Evolutionary conservation across 2,113 vertebrate species (phyloP).

Genomic region (Xyrauchen texanus): DNA sequence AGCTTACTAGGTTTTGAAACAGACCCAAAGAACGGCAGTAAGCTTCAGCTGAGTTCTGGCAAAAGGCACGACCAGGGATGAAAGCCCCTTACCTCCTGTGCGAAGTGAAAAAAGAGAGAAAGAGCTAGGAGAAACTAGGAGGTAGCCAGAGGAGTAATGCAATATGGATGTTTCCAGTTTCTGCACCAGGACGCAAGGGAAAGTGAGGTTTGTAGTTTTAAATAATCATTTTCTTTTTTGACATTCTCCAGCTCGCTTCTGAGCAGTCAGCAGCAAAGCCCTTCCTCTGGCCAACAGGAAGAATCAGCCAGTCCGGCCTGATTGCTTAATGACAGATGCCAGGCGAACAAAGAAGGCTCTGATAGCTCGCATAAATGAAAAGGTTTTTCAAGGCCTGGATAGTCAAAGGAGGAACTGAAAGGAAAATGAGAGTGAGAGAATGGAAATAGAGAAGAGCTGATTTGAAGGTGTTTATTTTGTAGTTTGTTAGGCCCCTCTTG

Average conservation of each 20-base stretch:
- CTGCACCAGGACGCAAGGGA: slow-evolving; percentile 28
- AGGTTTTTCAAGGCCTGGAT: slow-evolving; percentile 73
- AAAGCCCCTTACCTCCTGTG: slow-evolving; percentile 10
- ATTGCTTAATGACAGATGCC: slow-evolving; percentile 87
- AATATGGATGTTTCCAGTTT: slow-evolving; percentile 56
- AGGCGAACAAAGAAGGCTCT: slow-evolving; percentile 81
- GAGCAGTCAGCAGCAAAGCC: slow-evolving; percentile 71
- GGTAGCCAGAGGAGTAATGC: slow-evolving; percentile 49
- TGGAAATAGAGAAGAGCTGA: slow-evolving; percentile 50
- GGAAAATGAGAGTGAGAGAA: slow-evolving; percentile 65
- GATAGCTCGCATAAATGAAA: slow-evolving; percentile 78
- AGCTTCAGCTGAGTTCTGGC: not conserved
- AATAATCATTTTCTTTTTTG: slow-evolving; percentile 60
- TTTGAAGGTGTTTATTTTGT: slow-evolving; percentile 58
- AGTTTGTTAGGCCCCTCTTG: slow-evolving; percentile 34
- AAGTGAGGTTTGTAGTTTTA: slow-evolving; percentile 54
- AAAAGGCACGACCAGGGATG: not conserved
- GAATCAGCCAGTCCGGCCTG: slow-evolving; percentile 78
- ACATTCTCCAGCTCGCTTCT: slow-evolving; percentile 54
- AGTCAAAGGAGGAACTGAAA: slow-evolving; percentile 63
- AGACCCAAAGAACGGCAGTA: too few relatives aligned
- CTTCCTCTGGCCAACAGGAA: slow-evolving; percentile 79
- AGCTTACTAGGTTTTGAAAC: too few relatives aligned
- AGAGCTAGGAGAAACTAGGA: not conserved
- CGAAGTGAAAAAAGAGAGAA: slow-evolving; percentile 4